Evolutionary conservation across 2,113 vertebrate species (phyloP).

Genomic region (Mormoops blainvillei): DNA sequence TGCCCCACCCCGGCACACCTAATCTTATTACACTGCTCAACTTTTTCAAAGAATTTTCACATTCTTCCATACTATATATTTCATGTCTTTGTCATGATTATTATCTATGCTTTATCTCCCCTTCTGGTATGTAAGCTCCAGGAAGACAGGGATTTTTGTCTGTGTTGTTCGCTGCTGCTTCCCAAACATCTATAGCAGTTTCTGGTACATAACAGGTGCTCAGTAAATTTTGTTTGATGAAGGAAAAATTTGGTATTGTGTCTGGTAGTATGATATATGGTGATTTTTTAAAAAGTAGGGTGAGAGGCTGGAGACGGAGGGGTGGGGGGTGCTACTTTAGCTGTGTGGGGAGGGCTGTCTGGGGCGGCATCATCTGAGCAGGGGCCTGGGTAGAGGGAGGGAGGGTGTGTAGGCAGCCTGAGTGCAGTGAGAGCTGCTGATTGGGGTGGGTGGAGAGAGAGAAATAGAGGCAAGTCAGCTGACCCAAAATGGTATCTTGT

Average conservation of each 20-base stretch:
- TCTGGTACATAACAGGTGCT: not conserved
- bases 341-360: not conserved
- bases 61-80: not conserved
- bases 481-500: not conserved
- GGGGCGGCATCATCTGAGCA: not conserved
- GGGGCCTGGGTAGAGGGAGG: not conserved
- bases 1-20: not conserved
- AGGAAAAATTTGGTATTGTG: not conserved
- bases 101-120: not conserved
- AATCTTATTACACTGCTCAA: not conserved
- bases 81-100: not conserved
- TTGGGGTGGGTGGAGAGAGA: not conserved
- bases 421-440: not conserved
- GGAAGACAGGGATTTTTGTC: not conserved
- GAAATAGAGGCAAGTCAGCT: not conserved
- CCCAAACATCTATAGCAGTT: not conserved
- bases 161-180: not conserved
- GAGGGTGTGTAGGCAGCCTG: not conserved
- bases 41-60: not conserved
- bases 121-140: not conserved
- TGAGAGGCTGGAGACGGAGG: not conserved
- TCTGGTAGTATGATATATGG: not conserved
- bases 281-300: not conserved
- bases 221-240: not conserved
- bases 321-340: not conserved